Percentiles rank a stretch among this genome's conserved stretches.
These are phyloP conservation scores for Frankliniella intonsa DNA, from an alignment of 2,888 invertebrate species.

Conservation along the genomic window DNA sequence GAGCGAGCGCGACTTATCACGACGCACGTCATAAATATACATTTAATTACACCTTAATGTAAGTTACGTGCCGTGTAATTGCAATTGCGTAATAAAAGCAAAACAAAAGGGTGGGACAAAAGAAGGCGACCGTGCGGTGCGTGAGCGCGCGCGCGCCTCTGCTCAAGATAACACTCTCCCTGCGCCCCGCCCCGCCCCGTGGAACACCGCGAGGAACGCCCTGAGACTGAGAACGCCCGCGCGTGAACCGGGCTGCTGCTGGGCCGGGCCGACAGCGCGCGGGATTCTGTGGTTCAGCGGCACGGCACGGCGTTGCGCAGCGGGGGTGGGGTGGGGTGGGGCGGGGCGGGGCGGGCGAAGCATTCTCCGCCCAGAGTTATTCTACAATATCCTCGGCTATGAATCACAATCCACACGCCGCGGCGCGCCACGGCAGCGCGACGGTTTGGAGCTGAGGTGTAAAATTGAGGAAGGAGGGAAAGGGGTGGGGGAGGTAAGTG, in stretches of 20 bases:
- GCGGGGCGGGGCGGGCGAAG: background rate
- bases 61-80: constrained; percentile 14
- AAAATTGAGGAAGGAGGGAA: too few relatives aligned
- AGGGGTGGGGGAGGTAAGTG: background rate
- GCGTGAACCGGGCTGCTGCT: too few relatives aligned
- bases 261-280: too few relatives aligned
- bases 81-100: background rate
- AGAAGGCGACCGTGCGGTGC: background rate
- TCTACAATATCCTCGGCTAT: constrained; percentile 10
- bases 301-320: too few relatives aligned
- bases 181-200: too few relatives aligned
- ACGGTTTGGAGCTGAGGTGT: background rate
- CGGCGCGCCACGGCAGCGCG: background rate
- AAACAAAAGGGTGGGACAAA: background rate
- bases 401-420: background rate
- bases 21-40: constrained; percentile 2
- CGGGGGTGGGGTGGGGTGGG: too few relatives aligned
- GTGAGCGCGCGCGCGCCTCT: too few relatives aligned
- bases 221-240: too few relatives aligned
- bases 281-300: too few relatives aligned
- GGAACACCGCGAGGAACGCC: too few relatives aligned
- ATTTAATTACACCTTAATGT: constrained; percentile 23
- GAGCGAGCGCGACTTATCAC: background rate
- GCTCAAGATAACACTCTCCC: too few relatives aligned
- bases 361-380: background rate